Base-by-base conservation (phyloP, 1,140 invertebrate species). In the Drosophila takahashii region DNA sequence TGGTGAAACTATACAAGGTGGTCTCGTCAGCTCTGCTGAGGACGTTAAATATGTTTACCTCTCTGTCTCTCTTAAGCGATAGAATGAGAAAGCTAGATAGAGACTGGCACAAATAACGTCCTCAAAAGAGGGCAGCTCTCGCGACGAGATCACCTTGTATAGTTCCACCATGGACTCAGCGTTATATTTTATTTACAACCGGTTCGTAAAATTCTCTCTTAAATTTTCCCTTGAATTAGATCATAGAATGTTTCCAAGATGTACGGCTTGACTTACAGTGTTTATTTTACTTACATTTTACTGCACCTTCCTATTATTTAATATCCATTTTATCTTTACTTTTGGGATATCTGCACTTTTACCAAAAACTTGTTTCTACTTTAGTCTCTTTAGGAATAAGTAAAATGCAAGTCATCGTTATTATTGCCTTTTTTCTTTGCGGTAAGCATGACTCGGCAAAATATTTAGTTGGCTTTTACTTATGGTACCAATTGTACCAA, bases 361-460 rank as follows among this genome's bases (percentile, higher is more conserved):
- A 6, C 7, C 8, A 42, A 2, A 2, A 7, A 5, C 11, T 13
- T 4, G 9, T 16, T 16, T 8, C 18, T 9, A 42, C 2, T 10
- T 42, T 11, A 2, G 1, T 3, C 0, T 34, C 11, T 32, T 11
- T 18, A 27, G 48, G 9, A 37, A 39, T 60, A 11, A 0, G 16
- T 15, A 7, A 29, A 34, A 7, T 4, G 4, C 16, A 58, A 32
- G 59, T 59, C 59, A 62, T 59, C 27, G 37, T 42, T 59, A 42
- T 26, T 5, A 41, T 26, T 3, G 5, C 6, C n/a, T 15, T 26
- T 34, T 32, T 15, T 16, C 3, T 42, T 26, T 42, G 4, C 9
- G 16, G 3, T 42, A 16, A 42, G 41, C 41, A 18, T 42, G 41
- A 42, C 41, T 18, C 0, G 9, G 15, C 41, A 10, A 4, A 10